These are phyloP conservation scores for Caenorhabditis auriculariae DNA, from an alignment of 2,888 invertebrate genomes.

Conservation along the genomic window DNA sequence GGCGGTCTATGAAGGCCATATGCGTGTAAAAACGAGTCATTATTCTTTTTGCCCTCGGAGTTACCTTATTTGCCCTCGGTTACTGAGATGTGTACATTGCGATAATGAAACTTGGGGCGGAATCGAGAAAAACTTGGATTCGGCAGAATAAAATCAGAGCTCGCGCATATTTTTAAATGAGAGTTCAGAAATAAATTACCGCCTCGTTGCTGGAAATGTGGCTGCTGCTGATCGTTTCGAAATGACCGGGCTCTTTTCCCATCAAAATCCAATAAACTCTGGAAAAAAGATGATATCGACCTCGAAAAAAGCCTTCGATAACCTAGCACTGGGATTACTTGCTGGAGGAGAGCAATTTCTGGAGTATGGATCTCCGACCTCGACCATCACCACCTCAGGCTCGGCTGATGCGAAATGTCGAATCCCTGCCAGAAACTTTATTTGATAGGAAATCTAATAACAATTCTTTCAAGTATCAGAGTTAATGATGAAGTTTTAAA, in stretches of 20 bases:
- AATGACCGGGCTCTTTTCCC: constrained; percentile 54
- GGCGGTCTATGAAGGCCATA: too few relatives aligned
- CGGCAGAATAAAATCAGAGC: too few relatives aligned
- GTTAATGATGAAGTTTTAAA: background rate
- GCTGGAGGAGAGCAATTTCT: constrained; percentile 59
- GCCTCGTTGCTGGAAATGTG: constrained; percentile 63
- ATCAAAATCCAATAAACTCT: constrained; percentile 63
- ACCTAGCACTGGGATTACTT: constrained; percentile 55
- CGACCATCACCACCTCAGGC: constrained; percentile 53
- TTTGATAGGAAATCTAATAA: too few relatives aligned
- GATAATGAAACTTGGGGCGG: too few relatives aligned
- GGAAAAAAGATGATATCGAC: constrained; percentile 11
- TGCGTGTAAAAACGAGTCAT: too few relatives aligned
- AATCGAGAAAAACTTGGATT: too few relatives aligned
- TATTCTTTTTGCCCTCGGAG: too few relatives aligned
- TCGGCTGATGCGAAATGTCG: constrained; percentile 45
- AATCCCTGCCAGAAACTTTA: constrained; percentile 44
- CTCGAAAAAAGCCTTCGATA: too few relatives aligned
- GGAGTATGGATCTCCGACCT: constrained; percentile 60
- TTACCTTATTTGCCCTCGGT: too few relatives aligned
- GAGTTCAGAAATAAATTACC: constrained; percentile 39
- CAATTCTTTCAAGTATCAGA: background rate
- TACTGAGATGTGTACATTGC: too few relatives aligned
- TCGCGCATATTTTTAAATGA: too few relatives aligned
- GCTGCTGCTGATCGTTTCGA: constrained; percentile 58